These are phyloP conservation scores for Rhinophrynus dorsalis DNA, from an alignment of 2,797 vertebrate species.

Conservation along the genomic window DNA sequence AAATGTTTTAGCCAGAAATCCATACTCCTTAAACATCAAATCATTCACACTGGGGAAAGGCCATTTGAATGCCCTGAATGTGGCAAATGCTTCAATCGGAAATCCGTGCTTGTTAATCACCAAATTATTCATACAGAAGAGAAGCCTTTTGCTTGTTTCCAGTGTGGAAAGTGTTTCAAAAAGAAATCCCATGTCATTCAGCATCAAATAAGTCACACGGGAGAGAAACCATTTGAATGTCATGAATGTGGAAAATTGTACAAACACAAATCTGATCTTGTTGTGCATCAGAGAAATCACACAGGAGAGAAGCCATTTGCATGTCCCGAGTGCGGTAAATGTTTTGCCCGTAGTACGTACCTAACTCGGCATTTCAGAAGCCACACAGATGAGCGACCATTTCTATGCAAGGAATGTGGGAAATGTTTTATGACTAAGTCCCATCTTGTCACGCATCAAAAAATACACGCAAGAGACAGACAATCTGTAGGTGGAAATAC, in stretches of 20 bases:
- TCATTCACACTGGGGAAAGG: neutral
- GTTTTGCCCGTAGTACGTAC: neutral
- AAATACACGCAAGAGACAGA: no score
- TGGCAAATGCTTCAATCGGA: neutral
- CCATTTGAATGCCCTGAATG: neutral
- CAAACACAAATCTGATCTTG: neutral
- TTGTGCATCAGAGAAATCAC: neutral
- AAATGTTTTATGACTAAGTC: no score
- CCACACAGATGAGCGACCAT: no score
- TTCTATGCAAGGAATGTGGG: no score
- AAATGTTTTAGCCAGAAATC: neutral
- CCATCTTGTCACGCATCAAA: no score
- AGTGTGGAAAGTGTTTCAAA: neutral
- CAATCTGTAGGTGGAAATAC: no score
- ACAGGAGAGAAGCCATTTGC: neutral
- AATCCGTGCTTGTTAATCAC: neutral
- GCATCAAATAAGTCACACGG: neutral
- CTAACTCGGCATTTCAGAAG: neutral
- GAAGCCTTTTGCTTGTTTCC: neutral
- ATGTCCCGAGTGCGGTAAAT: neutral
- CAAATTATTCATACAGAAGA: neutral
- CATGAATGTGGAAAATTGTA: neutral
- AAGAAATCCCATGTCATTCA: neutral
- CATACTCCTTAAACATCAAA: neutral
- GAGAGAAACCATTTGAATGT: neutral